Conservation (phyloP, 1,140 invertebrate genomes). For the Sipha flava region DNA sequence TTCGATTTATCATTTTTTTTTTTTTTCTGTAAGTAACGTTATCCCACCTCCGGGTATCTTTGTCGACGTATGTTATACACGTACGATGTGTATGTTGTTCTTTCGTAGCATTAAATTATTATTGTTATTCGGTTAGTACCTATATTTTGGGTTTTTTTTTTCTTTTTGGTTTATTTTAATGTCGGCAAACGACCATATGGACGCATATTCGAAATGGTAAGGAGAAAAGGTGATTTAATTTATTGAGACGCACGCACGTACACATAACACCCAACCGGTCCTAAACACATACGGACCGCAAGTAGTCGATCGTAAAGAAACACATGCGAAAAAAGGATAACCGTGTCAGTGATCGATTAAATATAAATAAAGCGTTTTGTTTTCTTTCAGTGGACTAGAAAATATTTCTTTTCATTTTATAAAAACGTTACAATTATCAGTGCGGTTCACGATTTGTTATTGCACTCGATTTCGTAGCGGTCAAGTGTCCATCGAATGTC, state of each 20-base stretch:
- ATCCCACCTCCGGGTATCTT: background rate
- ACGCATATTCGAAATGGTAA: background rate
- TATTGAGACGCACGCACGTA: background rate
- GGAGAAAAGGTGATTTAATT: background rate
- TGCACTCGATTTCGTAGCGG: background rate
- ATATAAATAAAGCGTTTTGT: background rate
- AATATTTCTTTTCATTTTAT: background rate
- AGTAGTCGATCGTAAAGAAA: background rate
- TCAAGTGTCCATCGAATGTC: background rate
- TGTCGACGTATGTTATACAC: background rate
- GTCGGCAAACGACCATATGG: background rate
- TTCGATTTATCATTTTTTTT: background rate
- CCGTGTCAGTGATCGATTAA: background rate
- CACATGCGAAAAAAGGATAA: background rate
- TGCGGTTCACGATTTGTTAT: background rate
- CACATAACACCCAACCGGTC: background rate
- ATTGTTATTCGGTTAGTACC: slow-evolving; percentile 6
- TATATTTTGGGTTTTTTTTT: background rate
- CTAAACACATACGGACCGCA: background rate
- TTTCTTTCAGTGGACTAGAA: background rate
- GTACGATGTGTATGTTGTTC: background rate
- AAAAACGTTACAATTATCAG: background rate
- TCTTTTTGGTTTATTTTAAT: no score
- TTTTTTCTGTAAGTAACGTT: background rate
- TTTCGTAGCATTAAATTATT: background rate